These are phyloP conservation scores for Girardinus metallicus DNA, from an alignment of 2,797 vertebrate species.

Conservation along the genomic window DNA sequence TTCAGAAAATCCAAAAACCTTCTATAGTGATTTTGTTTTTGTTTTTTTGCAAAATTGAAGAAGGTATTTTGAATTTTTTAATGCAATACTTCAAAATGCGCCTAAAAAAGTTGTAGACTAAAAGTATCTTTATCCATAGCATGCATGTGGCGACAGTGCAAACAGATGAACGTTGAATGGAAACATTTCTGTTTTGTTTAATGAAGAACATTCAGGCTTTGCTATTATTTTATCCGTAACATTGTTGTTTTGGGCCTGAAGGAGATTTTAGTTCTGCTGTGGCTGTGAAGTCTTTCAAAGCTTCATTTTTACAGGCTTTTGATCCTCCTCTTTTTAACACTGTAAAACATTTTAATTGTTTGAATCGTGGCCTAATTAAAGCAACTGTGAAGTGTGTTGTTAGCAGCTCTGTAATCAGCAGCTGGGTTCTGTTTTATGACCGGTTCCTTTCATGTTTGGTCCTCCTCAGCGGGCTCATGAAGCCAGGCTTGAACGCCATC, in stretches of 20 bases:
- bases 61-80: too few relatives aligned
- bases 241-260: not conserved
- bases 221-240: not conserved
- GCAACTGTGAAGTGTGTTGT: not conserved
- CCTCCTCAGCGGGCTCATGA: constrained; percentile 82
- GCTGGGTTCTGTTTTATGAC: constrained; percentile 1
- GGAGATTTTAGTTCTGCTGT: not conserved
- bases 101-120: too few relatives aligned
- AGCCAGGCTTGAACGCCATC: constrained; percentile 85
- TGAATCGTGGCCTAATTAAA: not conserved
- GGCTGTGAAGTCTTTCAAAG: not conserved
- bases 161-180: not conserved
- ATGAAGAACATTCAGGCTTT: not conserved
- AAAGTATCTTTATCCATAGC: too few relatives aligned
- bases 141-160: too few relatives aligned
- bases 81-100: too few relatives aligned
- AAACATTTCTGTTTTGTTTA: not conserved
- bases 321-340: not conserved
- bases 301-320: not conserved
- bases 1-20: too few relatives aligned
- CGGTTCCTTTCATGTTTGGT: not conserved
- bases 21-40: too few relatives aligned
- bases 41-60: too few relatives aligned
- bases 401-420: not conserved
- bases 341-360: not conserved